These are phyloP conservation scores for Fragum sueziense DNA, from an alignment of 2,888 invertebrate genomes.

Conservation along the genomic window DNA sequence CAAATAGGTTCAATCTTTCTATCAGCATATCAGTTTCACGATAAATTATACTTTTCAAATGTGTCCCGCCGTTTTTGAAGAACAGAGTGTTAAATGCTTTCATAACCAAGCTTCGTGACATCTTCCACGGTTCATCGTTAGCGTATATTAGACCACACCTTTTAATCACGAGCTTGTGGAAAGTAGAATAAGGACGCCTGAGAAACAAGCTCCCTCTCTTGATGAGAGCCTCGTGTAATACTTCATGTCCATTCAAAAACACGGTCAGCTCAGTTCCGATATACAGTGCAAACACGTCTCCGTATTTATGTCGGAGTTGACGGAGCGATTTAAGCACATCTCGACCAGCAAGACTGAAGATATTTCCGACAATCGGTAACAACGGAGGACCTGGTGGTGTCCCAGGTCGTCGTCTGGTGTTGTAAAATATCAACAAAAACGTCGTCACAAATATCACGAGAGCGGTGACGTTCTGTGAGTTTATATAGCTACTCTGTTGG, in stretches of 20 bases:
- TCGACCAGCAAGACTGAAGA: conserved; percentile 27
- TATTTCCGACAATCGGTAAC: conserved; percentile 47
- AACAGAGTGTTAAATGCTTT: conserved; percentile 33
- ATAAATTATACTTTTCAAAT: conserved; percentile 30
- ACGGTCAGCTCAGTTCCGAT: conserved; percentile 38
- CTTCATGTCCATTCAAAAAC: conserved; percentile 50
- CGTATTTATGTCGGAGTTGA: conserved; percentile 34
- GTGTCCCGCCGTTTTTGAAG: conserved; percentile 24
- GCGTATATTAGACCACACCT: conserved; percentile 24
- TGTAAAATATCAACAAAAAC: conserved; percentile 32
- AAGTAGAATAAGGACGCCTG: conserved; percentile 8
- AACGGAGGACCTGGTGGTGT: conserved; percentile 48
- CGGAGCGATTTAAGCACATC: conserved; percentile 25
- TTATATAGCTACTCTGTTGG: too few species aligned
- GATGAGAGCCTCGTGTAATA: conserved; percentile 41
- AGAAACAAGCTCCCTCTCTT: conserved; percentile 40
- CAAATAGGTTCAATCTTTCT: not conserved
- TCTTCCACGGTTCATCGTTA: conserved; percentile 46
- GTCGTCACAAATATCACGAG: conserved; percentile 36
- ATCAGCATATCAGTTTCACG: conserved; percentile 14
- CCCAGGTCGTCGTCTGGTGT: conserved; percentile 32
- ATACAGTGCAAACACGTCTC: conserved; percentile 45
- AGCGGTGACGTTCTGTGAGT: conserved; percentile 30
- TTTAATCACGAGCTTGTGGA: not conserved
- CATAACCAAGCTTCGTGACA: conserved; percentile 29